Base-by-base conservation (phyloP, 2,888 invertebrate species). In the Ophraella communa region DNA sequence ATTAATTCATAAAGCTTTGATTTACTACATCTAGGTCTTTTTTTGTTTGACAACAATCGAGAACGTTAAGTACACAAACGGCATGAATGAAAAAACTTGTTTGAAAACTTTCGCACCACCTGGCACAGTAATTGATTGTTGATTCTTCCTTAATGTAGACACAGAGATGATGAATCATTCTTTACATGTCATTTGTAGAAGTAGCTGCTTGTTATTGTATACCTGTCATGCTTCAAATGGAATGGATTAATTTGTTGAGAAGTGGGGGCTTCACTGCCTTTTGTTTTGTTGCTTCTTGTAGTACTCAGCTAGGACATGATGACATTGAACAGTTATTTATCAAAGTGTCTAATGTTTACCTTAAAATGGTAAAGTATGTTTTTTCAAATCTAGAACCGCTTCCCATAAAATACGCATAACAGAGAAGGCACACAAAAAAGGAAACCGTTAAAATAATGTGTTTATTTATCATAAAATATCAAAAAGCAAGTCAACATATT, bases 151-250 rank as follows among this genome's bases (percentile, higher is more conserved):
- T 23, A 47, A 47, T 47, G 23, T 47, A 47, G 47, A 47, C 47
- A 44, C 30, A 51, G 14, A 51, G 24, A 51, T 51, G 51, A 51
- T 51, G 51, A 51, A 51, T 51, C 51, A 42, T 55, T 44, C 55
- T 42, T 55, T 24, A 21, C 39, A 51, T 39, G 51, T 59, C 39
- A 51, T 51, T 51, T 59, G 59, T 59, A 51, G n/a, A 59, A 59
- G 59, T 39, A 39, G 24, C 39, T 24, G 23, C 23, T 47, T 23
- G 51, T 59, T 59, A 59, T 59, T 59, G 51, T 59, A 51, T 51
- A 59, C 51, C 59, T 59, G 59, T 59, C 59, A 59, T 27, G 59
- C 30, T 51, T 21, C n/a, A 47, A 23, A 23, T 23, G 23, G 21
- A 23, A 47, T 23, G 47, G 23, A 23, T 23, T 47, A 47, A 47